Evolutionary conservation across 2,797 vertebrate species (phyloP), one percentile per base, ranked within the genome.

Genomic region (Dicrostonyx torquatus): DNA sequence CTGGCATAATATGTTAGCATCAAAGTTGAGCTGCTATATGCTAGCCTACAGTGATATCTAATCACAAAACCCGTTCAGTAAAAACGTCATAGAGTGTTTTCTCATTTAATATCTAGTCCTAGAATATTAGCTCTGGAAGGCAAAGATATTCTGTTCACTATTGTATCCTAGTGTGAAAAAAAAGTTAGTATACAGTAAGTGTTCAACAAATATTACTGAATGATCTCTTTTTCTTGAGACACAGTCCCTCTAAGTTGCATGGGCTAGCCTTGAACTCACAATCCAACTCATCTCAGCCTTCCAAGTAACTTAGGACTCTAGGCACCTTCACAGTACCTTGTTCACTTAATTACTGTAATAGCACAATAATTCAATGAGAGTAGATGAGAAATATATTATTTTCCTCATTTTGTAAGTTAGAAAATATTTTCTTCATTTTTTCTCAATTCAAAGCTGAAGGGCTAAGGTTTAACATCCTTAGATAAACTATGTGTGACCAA

Each of bases 121-220:
- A 93, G 66, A 85, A 53, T 24, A 58, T 66, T 72, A 75, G 29
- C 60, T 87, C 66, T 58, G 22, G 26, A 85, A 13, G 37, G 43
- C 58, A 96, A 82, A 91, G 20, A 34, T 5, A 26, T 75, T 92
- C 48, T 89, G 43, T 93, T 92, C 86, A 77, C 55, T 15, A 26
- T 31, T 82, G 0, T 79, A 55, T 86, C 64, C 72, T 26, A 24
- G n/a, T 26, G 76, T 34, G 91, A 92, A 40, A 34, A 88, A 53
- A 53, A 50, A 70, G 62, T 48, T 75, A 45, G 15, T 66, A 34
- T 48, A 29, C 22, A 37, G 45, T 34, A 68, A 34, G 6, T 76
- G 31, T 24, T 84, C 64, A 66, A 11, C 77, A 92, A 95, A 75
- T 82, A 83, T 60, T 34, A 85, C 34, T 15, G 78, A 90, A 48